Conservation (phyloP, 2,797 vertebrate genomes). For the Hapalemur alaotrensis region DNA sequence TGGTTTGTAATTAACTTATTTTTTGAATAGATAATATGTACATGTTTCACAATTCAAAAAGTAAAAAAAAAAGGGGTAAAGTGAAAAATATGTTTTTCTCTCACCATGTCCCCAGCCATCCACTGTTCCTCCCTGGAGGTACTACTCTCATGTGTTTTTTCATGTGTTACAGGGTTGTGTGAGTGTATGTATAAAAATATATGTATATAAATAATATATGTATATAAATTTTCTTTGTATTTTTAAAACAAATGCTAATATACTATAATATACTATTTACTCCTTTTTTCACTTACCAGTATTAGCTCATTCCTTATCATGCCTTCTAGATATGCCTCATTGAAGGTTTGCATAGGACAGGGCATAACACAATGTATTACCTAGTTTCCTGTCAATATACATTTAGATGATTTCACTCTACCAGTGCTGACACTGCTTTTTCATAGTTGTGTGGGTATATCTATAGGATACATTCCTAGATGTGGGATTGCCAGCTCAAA, state of each 20-base stretch:
- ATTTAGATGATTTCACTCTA: neutral
- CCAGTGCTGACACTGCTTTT: neutral
- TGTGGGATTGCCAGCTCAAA: neutral
- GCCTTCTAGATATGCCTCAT: neutral
- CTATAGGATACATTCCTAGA: neutral
- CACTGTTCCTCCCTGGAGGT: neutral
- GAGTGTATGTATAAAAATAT: neutral
- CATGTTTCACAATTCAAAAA: slow-evolving; percentile 21
- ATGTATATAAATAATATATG: neutral
- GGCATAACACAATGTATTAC: neutral
- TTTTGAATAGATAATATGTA: neutral
- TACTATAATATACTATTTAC: neutral
- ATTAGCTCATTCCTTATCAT: neutral
- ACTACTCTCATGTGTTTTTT: neutral
- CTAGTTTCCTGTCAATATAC: neutral
- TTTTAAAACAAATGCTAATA: neutral
- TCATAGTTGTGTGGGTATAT: neutral
- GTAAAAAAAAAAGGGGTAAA: neutral
- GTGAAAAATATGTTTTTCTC: slow-evolving; percentile 28
- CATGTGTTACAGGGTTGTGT: neutral
- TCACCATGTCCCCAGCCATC: neutral
- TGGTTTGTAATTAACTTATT: slow-evolving; percentile 14
- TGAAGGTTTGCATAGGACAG: neutral
- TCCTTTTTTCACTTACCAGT: neutral
- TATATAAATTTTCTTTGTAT: neutral